Base-by-base conservation (phyloP, 2,113 vertebrate genomes). In the Antigone vipio region DNA sequence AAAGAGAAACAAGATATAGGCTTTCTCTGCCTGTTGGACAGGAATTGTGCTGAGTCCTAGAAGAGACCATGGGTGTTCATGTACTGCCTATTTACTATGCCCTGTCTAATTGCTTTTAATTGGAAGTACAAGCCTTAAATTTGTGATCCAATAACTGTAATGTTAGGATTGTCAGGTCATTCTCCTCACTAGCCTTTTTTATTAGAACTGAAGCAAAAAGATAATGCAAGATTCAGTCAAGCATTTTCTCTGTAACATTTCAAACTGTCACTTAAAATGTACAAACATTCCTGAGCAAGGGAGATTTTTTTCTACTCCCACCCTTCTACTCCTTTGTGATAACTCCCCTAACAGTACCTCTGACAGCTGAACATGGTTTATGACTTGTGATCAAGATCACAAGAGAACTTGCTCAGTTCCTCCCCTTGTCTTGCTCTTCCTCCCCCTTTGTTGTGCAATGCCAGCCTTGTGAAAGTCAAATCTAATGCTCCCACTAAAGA, bases 321-420 rank as follows among this genome's bases (percentile, higher is more conserved):
- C 55, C 40, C 56, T 76, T 96, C 88, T 90, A 74, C 66, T 92
- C 87, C 23, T 85, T 60, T 42, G 81, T 47, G 35, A 18, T 93
- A 66, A 85, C 44, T 92, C 92, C 92, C 60, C 56, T 82, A 93
- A 91, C 75, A 77, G 64, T 6, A 6, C 67, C 63, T 97, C 88
- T 94, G 91, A 95, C 83, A 96, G 58, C 58, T 79, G 93, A 88
- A 94, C 85, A 79, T 23, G 73, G 14, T 80, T 93, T 95, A 58
- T 77, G 56, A 73, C 58, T 86, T 92, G 47, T 78, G 88, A 95
- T 95, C 85, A 92, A 81, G 95, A 83, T 92, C 8, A 1, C 73
- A 60, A 9, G 88, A 66, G 63, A 92, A 35, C 27, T 93, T 59
- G 80, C 29, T 26, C 59, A 47, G 89, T n/a, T 45, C 44, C 79